Evolutionary conservation across 2,113 vertebrate species (phyloP).

Genomic region (Xiphorhynchus elegans): DNA sequence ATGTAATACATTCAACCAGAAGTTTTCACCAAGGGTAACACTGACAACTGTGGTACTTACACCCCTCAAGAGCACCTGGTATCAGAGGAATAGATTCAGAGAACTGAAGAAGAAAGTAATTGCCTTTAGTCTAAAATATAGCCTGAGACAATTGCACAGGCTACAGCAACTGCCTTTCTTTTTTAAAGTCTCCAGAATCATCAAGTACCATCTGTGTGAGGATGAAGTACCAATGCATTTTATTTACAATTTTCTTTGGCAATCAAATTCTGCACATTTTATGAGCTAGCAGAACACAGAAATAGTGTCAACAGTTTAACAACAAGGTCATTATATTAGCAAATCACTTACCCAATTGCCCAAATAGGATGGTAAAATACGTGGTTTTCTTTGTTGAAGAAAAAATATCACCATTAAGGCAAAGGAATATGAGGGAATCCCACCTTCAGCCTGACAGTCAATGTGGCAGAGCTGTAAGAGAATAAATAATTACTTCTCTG

Average conservation of each 20-base stretch:
- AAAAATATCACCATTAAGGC: slow-evolving; percentile 99
- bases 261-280: not conserved
- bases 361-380: slow-evolving; percentile 91
- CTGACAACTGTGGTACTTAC: not conserved
- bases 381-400: slow-evolving; percentile 93
- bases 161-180: not conserved
- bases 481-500: not conserved
- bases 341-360: slow-evolving; percentile 87
- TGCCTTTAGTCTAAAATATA: not conserved
- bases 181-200: not conserved
- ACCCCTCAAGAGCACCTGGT: not conserved
- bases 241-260: not conserved
- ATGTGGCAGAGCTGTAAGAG: slow-evolving; percentile 90
- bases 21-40: not conserved
- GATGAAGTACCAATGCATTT: not conserved
- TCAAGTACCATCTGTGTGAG: not conserved
- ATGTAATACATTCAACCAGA: not conserved
- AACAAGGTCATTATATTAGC: not conserved
- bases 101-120: not conserved
- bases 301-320: not conserved
- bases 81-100: not conserved
- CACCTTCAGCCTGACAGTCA: slow-evolving; percentile 96
- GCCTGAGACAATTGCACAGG: not conserved
- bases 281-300: not conserved
- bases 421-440: slow-evolving; percentile 96